Evolutionary conservation across 2,888 invertebrate species (phyloP).

Genomic region (Chouioia cunea): DNA sequence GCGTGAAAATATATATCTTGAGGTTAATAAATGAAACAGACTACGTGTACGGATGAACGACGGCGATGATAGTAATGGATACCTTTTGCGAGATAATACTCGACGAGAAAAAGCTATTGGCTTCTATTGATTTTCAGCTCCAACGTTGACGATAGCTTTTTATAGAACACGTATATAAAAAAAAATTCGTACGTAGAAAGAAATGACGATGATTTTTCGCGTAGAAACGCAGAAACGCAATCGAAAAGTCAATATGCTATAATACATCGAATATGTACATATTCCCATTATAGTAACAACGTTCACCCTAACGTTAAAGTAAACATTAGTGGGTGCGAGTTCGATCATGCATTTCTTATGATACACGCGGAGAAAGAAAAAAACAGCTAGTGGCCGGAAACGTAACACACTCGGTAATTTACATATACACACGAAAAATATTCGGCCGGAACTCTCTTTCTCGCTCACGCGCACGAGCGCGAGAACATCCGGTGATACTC

Average conservation of each 20-base stretch:
- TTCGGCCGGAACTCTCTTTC: constrained; percentile 20
- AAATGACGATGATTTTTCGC: too few species aligned
- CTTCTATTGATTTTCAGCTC: too few species aligned
- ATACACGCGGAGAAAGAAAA: not conserved
- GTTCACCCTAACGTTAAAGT: not conserved
- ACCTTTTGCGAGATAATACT: not conserved
- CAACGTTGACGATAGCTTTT: too few species aligned
- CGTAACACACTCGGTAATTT: too few species aligned
- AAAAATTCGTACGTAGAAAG: too few species aligned
- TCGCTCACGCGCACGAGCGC: not conserved
- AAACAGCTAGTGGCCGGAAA: not conserved
- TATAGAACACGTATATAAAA: too few species aligned
- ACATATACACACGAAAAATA: not conserved
- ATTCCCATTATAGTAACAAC: not conserved
- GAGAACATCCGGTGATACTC: constrained; percentile 32
- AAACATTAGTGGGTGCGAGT: not conserved
- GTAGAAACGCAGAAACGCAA: too few species aligned
- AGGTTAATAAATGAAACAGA: constrained; percentile 4
- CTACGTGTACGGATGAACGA: not conserved
- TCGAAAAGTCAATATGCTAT: too few species aligned
- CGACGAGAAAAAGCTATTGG: constrained; percentile 2
- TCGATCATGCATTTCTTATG: constrained; percentile 7
- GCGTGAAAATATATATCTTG: not conserved
- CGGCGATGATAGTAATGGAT: not conserved
- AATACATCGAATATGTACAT: not conserved